Conservation (phyloP, 2,113 vertebrate species). For the Gnathonemus longibarbis region DNA sequence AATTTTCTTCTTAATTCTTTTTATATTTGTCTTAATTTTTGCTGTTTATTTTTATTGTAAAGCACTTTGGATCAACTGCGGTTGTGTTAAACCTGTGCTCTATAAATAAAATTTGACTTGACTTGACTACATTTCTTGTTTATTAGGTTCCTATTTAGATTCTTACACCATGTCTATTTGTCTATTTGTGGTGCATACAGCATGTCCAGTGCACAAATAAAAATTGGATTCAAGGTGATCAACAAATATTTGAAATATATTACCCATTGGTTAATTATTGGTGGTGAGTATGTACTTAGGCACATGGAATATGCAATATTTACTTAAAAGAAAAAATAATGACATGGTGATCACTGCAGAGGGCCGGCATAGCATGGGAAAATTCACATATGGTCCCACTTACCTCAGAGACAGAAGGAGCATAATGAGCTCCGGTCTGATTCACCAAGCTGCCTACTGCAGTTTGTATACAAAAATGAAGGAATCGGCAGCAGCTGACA, state of each 20-base stretch:
- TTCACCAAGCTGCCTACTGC: background rate
- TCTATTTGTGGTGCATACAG: background rate
- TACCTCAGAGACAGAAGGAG: background rate
- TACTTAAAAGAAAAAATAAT: background rate
- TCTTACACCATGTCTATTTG: background rate
- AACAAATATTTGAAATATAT: constrained; percentile 7
- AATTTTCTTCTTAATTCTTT: too few species aligned
- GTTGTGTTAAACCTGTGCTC: too few species aligned
- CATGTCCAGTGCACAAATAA: background rate
- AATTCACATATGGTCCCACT: background rate
- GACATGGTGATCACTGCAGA: background rate
- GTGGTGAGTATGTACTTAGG: background rate
- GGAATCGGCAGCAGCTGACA: background rate
- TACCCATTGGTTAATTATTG: background rate
- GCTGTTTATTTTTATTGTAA: too few species aligned
- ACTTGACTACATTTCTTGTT: background rate
- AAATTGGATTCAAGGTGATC: background rate
- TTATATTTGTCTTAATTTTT: too few species aligned
- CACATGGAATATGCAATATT: background rate
- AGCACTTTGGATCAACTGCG: too few species aligned
- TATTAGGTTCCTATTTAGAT: background rate
- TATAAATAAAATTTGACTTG: too few species aligned
- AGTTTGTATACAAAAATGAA: background rate
- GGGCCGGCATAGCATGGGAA: background rate
- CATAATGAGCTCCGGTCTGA: background rate